phyloP scores from a whole-genome alignment of 1,140 invertebrate species.

The Leguminivora glycinivorella region DNA sequence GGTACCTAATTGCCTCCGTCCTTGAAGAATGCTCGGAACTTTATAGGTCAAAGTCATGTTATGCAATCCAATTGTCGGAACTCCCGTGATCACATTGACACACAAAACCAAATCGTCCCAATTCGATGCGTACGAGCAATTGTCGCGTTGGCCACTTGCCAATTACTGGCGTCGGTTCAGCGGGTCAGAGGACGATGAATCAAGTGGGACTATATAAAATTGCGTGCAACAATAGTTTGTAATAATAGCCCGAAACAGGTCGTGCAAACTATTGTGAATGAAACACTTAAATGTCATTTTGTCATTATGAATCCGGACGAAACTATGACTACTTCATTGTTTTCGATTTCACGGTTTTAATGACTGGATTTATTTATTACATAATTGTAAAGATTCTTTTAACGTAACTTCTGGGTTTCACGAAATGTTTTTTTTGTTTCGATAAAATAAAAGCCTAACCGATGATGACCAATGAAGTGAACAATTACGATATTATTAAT shows the following conservation, averaged over 20 bases:
- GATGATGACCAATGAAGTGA: too few relatives aligned
- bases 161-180: slow-evolving; percentile 16
- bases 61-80: slow-evolving; percentile 13
- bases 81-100: slow-evolving; percentile 3
- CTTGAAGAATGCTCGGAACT: neutral
- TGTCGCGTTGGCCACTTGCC: slow-evolving; percentile 15
- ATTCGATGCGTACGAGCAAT: slow-evolving; percentile 6
- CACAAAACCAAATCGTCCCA: neutral
- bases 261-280: neutral
- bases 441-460: too few relatives aligned
- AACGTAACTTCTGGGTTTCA: too few relatives aligned
- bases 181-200: slow-evolving; percentile 22
- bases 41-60: slow-evolving; percentile 14
- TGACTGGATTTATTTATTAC: neutral
- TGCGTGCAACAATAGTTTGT: neutral
- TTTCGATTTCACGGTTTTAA: neutral
- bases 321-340: neutral
- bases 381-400: neutral
- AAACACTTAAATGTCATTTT: neutral
- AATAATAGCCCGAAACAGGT: neutral
- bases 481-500: too few relatives aligned
- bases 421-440: too few relatives aligned
- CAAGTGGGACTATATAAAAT: slow-evolving; percentile 10
- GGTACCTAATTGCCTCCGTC: neutral
- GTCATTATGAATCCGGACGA: neutral